Evolutionary conservation across 2,888 invertebrate species (phyloP).

Genomic region (Catocala fraxini): DNA sequence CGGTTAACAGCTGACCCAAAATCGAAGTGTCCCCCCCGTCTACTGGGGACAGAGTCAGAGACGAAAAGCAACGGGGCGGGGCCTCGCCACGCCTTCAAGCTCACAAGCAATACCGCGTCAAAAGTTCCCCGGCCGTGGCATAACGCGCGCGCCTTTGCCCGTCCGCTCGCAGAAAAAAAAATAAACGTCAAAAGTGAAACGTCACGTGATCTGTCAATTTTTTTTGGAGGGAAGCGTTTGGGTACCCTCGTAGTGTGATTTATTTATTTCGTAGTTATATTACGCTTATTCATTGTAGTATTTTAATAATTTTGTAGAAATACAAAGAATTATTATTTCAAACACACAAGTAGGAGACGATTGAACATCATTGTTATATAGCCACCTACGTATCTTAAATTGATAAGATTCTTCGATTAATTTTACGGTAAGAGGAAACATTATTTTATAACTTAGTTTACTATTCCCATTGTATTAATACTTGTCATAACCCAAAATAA

Average conservation of each 20-base stretch:
- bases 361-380: too few species aligned
- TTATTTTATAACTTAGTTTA: not conserved
- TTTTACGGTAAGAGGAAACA: not conserved
- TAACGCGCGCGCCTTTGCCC: slow-evolving; percentile 69
- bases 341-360: too few species aligned
- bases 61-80: slow-evolving; percentile 85
- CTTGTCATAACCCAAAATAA: not conserved
- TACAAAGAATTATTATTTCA: too few species aligned
- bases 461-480: not conserved
- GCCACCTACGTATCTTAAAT: too few species aligned
- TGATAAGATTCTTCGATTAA: too few species aligned
- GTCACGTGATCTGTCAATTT: slow-evolving; percentile 47
- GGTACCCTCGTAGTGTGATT: slow-evolving; percentile 30
- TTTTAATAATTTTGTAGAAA: not conserved
- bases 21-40: slow-evolving; percentile 77
- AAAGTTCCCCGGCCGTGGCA: slow-evolving; percentile 79
- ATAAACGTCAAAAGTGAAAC: slow-evolving; percentile 60
- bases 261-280: slow-evolving; percentile 20
- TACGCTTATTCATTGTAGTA: not conserved
- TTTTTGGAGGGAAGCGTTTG: slow-evolving; percentile 41
- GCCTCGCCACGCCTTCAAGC: slow-evolving; percentile 79
- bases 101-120: slow-evolving; percentile 75
- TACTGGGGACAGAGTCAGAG: slow-evolving; percentile 68
- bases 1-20: slow-evolving; percentile 87
- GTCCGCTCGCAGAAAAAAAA: slow-evolving; percentile 52